These are phyloP conservation scores for Galago senegalensis DNA, from an alignment of 2,797 vertebrate species.

Conservation along the genomic window DNA sequence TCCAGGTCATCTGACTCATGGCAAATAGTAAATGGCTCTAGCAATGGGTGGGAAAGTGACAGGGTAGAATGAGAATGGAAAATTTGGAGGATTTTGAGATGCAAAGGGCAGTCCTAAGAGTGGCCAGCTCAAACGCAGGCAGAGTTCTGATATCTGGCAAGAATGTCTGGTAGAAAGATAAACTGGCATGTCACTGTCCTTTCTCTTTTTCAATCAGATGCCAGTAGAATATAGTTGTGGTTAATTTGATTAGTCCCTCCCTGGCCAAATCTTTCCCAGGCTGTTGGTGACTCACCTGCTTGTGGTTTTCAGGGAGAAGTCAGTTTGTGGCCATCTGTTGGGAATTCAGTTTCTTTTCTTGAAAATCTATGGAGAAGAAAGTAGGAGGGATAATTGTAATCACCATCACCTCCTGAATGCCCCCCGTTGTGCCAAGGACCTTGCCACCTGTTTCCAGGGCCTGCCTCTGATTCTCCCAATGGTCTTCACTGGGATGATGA, in stretches of 20 bases:
- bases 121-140: not conserved
- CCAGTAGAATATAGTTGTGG: not conserved
- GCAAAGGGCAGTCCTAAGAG: not conserved
- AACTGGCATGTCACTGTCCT: not conserved
- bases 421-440: not conserved
- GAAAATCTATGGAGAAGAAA: not conserved
- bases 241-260: slow-evolving; percentile 9
- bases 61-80: not conserved
- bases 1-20: not conserved
- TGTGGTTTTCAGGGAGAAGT: slow-evolving; percentile 61
- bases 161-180: not conserved
- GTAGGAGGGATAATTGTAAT: not conserved
- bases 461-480: not conserved
- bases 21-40: not conserved
- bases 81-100: not conserved
- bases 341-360: slow-evolving; percentile 40
- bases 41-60: not conserved
- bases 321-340: slow-evolving; percentile 34
- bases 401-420: not conserved
- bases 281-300: slow-evolving; percentile 64
- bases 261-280: slow-evolving; percentile 24
- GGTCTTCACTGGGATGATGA: not conserved
- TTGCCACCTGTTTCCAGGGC: not conserved
- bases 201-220: not conserved
- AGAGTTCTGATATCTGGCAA: not conserved